Evolutionary conservation across 1,140 invertebrate genomes (phyloP), one percentile per base, ranked within the genome.

Genomic region (Mylabris phalerata): DNA sequence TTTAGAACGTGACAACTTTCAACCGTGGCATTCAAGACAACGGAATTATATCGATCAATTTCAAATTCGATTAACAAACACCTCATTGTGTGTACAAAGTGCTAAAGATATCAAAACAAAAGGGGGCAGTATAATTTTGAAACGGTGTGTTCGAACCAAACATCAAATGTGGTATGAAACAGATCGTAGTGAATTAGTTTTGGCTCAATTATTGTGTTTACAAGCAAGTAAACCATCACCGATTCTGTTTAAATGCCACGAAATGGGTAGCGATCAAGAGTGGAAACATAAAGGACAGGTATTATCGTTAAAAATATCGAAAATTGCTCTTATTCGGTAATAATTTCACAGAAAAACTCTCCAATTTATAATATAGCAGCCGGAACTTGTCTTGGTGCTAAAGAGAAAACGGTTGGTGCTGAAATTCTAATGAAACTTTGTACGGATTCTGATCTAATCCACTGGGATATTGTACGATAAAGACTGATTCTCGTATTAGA

Each of bases 151-250:
- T 13, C 74, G 81, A 61, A 78, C 78, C 9, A 81, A 84, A 67
- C 84, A 83, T 67, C 91, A 92, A 85, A 80, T 88, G 66, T 94
- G 90, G 90, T 92, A 86, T 64, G 86, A 95, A 73, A 95, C 91
- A 0, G 86, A 88, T 54, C 88, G 87, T 56, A 81, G 83, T 55
- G 93, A 96, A 73, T 72, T 97, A n/a, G 83, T 94, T 10, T 75
- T 98, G 27, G 88, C 87, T 1, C 84, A 90, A 62, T 77, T 92
- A 24, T 74, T 95, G 1, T 98, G 95, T 71, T 69, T 98, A 54
- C 92, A 96, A 75, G 84, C 88, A 3, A 75, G 81, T 44, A 77
- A 82, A 39, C 75, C 80, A 38, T 66, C 71, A 44, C 89, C 91
- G 0, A 76, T 83, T 46, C 75, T 97, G 6, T 84, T 85, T 54